Base-by-base conservation (phyloP, 2,888 invertebrate genomes). In the Crocallis elinguaria region DNA sequence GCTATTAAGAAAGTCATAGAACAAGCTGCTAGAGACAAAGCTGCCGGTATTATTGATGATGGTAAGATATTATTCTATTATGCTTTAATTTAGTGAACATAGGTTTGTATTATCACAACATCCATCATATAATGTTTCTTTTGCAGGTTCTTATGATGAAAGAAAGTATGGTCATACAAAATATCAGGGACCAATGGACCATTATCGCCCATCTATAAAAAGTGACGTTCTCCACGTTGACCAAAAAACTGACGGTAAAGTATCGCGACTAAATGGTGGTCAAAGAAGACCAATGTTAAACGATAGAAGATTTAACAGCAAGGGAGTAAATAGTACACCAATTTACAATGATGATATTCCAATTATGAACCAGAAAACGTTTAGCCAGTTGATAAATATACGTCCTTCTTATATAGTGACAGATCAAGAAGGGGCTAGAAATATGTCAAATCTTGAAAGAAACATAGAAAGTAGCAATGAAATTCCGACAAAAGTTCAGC, bases 131-230 rank as follows among this genome's bases (percentile, higher is more conserved):
- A n/a, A n/a, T n/a, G n/a, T 25, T 9, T n/a, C 7, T 9, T 53
- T 76, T 4, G 0, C 68, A 89, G 89, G 89, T 33, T 81, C 76
- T 12, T 90, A 89, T 9, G 74, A 86, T 49, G 86, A 84, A 49
- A 64, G 58, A 2, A 89, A 87, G 62, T 88, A 89, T 62, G 89
- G 88, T 8, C 62, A 85, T 29, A 71, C 71, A 14, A 80, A 78
- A 51, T 84, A 87, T 49, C 69, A 77, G 59, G 62, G 60, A 5
- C 45, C 57, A 12, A 41, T 49, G 21, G 55, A 55, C 4, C 53
- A 46, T 6, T 61, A 57, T 23, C 38, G 42, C 5, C 57, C 25
- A 7, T 13, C 11, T n/a, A 52, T 2, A 11, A 42, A 46, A 7
- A 17, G 1, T 11, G n/a, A 3, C 8, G 2, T 9, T 8, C n/a